These are phyloP conservation scores for Cerceris rybyensis DNA, from an alignment of 2,888 invertebrate genomes.

Conservation along the genomic window DNA sequence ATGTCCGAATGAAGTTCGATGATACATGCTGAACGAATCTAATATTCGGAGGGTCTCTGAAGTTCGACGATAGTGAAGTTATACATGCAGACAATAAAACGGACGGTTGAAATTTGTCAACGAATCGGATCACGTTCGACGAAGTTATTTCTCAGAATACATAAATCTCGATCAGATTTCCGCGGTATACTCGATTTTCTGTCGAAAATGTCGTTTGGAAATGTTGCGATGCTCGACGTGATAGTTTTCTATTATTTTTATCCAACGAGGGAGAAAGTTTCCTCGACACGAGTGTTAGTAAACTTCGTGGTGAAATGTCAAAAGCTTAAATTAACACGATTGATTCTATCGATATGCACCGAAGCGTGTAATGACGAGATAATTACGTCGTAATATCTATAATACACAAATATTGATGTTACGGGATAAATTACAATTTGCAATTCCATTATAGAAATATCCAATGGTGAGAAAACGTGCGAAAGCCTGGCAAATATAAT, in stretches of 20 bases:
- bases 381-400: background rate
- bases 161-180: background rate
- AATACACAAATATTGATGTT: background rate
- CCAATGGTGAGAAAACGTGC: too few species aligned
- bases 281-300: too few species aligned
- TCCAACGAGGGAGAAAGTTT: background rate
- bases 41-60: too few species aligned
- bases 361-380: background rate
- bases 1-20: too few species aligned
- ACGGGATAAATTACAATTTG: too few species aligned
- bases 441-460: too few species aligned
- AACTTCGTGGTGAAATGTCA: background rate
- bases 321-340: constrained; percentile 9
- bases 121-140: background rate
- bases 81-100: background rate
- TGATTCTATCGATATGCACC: background rate
- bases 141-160: background rate
- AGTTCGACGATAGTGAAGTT: too few species aligned
- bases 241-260: too few species aligned
- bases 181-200: background rate
- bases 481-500: too few species aligned
- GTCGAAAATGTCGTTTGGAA: background rate
- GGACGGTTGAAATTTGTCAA: background rate
- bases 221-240: background rate
- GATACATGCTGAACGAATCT: too few species aligned